A percentile compares a stretch with the other conserved stretches of the same genome.
These are phyloP conservation scores for Enteromius afrohamiltoni DNA, from an alignment of 2,797 vertebrate genomes.

Conservation along the genomic window DNA sequence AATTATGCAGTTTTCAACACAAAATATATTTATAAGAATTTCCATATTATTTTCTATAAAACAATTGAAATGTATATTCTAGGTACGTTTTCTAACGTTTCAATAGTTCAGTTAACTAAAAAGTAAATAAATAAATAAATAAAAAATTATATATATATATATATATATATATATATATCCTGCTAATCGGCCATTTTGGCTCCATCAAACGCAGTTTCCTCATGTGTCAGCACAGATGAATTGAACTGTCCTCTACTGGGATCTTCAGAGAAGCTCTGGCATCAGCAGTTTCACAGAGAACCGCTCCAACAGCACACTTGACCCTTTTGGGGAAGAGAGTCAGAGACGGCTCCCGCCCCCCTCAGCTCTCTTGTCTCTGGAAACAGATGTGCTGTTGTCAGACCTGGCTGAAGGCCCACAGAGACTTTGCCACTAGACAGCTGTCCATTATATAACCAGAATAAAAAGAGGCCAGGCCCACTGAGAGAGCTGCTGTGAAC, in stretches of 20 bases:
- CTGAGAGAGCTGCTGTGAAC: slow-evolving; percentile 22
- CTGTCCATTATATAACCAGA: slow-evolving; percentile 60
- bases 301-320: neutral
- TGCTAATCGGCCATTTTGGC: neutral
- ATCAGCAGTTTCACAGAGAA: slow-evolving; percentile 28
- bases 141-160: too few species aligned
- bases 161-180: too few species aligned
- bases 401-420: slow-evolving; percentile 47
- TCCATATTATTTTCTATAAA: too few species aligned
- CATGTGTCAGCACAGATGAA: neutral
- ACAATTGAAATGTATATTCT: too few species aligned
- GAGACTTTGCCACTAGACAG: slow-evolving; percentile 56
- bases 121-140: too few species aligned
- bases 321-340: slow-evolving; percentile 15
- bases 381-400: slow-evolving; percentile 64
- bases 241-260: slow-evolving; percentile 12
- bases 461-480: slow-evolving; percentile 35
- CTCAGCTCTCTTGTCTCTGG: slow-evolving; percentile 36
- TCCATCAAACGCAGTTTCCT: slow-evolving; percentile 16
- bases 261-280: slow-evolving; percentile 26
- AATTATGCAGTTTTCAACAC: neutral
- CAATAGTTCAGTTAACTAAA: too few species aligned
- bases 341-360: slow-evolving; percentile 7
- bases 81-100: too few species aligned
- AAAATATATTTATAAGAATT: neutral